Evolutionary conservation across 2,888 invertebrate species (phyloP), one percentile per base, ranked within the genome.

Genomic region (Adelognathus sp.): DNA sequence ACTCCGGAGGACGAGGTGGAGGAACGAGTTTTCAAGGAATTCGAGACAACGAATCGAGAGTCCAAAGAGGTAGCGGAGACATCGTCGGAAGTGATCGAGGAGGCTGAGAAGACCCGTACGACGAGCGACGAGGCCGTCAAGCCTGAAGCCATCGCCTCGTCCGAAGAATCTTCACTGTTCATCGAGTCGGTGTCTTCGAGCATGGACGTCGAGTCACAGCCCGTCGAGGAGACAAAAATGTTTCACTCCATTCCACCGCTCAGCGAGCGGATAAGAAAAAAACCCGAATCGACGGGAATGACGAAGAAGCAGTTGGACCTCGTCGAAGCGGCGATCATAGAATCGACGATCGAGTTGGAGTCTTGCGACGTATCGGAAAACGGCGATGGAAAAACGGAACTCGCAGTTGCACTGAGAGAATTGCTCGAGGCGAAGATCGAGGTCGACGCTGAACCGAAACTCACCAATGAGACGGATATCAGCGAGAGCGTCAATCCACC

Each of bases 211-310:
- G 88, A 90, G 39, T n/a, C n/a, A n/a, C 80, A 81, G 0, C 61
- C 84, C 1, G 39, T 69, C 6, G 80, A 78, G 2, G 86, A 88
- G 0, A 80, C 87, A 2, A 87, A 88, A 63, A 85, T 88, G 16
- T 89, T 90, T 79, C 86, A 88, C 4, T 88, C 90, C 3, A 91
- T 91, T 73, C 88, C 89, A 39, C 91, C 91, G 0, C 77, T 91
- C 9, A 91, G 91, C 69, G 91, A 91, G 52, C 83, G 91, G 33
- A 91, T 91, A 9, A 87, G 90, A 0, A 91, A 91, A 69, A 91
- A 91, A 29, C 69, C 85, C 7, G 90, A 90, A 7, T 76, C 84
- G 0, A 80, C 83, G 21, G 72, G 74, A 0, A 60, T 82, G 11
- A 46, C 86, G 4, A 90, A 87, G 73, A 87, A 87, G 0, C 86